Evolutionary conservation across 1,140 invertebrate species (phyloP), one percentile per base, ranked within the genome.

Genomic region (Megalonaias nervosa): DNA sequence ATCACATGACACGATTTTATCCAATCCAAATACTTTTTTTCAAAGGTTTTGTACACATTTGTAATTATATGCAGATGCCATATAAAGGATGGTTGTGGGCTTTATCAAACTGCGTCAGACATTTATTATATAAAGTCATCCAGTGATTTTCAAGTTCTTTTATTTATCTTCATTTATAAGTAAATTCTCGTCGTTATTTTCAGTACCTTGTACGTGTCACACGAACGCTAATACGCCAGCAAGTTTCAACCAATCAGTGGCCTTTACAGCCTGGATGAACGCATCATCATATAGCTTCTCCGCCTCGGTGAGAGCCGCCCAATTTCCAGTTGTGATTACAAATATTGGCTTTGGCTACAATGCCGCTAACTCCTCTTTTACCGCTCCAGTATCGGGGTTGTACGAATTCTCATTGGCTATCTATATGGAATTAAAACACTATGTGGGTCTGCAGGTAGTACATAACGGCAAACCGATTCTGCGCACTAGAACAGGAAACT

Each of bases 401-500:
- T 78, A 78, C 60, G 76, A 67, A 2, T 62, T 78, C 55, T 73
- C 76, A 12, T 61, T 78, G 14, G 38, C 76, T 15, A 64, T 72
- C 16, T 68, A 78, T n/a, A 78, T 73, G 59, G 38, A 31, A 11
- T 26, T 61, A 56, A 31, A 66, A 2, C 61, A 69, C 23, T 78
- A 58, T 2, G 67, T 71, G n/a, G 21, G 57, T 23, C 68, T 78
- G 71, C 38, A 72, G 31, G 59, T 78, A 12, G 76, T 78, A 14
- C 48, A 56, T 1, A 61, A 78, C 57, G 66, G 64, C 2, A 68
- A 62, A n/a, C 65, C 76, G 4, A 73, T 78, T 56, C 19, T 74
- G 12, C 48, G 74, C 9, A 60, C 69, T 17, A 72, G 74, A 60
- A 78, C 64, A 19, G 76, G 71, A 11, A 71, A 78, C 57, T 77